These are phyloP conservation scores for Heterodera carotae DNA, from an alignment of 1,140 invertebrate genomes.

Conservation along the genomic window DNA sequence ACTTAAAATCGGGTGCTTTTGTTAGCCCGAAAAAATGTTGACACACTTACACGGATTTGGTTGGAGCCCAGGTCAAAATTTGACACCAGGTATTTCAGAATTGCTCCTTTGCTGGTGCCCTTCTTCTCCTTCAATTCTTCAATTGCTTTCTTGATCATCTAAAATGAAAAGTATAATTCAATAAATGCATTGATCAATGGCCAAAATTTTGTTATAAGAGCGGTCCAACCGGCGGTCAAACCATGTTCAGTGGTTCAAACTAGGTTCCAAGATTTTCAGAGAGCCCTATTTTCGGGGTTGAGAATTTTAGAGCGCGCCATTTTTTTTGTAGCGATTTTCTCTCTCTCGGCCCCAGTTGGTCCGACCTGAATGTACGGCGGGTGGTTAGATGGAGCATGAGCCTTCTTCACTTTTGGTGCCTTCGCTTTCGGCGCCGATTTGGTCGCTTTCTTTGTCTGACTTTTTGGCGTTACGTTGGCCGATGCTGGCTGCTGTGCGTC, in stretches of 20 bases:
- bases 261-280: too few species aligned
- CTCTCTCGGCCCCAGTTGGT: neutral
- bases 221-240: neutral
- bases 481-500: neutral
- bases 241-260: too few species aligned
- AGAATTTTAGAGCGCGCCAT: too few species aligned
- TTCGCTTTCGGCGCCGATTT: constrained; percentile 33
- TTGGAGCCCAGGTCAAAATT: constrained; percentile 52
- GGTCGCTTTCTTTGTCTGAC: neutral
- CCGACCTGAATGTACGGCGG: constrained; percentile 30
- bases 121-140: constrained; percentile 44
- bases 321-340: too few species aligned
- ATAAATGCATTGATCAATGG: neutral
- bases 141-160: constrained; percentile 48
- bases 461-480: neutral
- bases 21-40: constrained; percentile 11
- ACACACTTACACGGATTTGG: constrained; percentile 38
- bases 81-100: constrained; percentile 48
- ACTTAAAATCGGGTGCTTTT: too few species aligned
- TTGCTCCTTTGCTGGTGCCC: constrained; percentile 40
- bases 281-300: neutral
- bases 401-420: constrained; percentile 28
- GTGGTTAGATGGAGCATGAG: constrained; percentile 35
- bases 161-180: neutral
- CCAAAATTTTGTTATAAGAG: neutral